These are phyloP conservation scores for Mycogona germanica DNA, from an alignment of 2,888 invertebrate genomes.

Conservation along the genomic window DNA sequence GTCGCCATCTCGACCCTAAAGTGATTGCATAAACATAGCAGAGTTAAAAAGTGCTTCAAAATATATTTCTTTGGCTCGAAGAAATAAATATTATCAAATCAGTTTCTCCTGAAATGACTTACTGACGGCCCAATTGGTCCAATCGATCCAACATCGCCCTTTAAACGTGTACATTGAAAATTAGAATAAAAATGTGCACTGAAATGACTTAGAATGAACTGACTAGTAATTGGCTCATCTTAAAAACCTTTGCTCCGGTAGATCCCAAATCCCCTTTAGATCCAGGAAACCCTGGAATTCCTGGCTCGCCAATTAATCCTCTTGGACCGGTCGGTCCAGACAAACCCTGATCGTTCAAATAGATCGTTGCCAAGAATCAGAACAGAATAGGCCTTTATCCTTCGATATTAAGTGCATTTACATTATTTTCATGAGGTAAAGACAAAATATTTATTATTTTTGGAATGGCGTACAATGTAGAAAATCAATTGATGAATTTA, in stretches of 20 bases:
- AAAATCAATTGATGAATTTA: no score
- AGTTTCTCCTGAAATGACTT: background rate
- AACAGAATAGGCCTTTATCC: no score
- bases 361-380: background rate
- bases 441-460: no score
- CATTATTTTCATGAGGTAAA: no score
- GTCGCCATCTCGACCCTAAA: slow-evolving; percentile 24
- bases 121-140: slow-evolving; percentile 15
- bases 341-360: slow-evolving; percentile 12
- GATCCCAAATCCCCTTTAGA: slow-evolving; percentile 19
- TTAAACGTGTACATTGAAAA: background rate
- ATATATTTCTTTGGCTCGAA: no score
- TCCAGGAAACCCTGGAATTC: slow-evolving; percentile 21
- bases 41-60: no score
- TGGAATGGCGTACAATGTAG: no score
- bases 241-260: slow-evolving; percentile 21
- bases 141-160: slow-evolving; percentile 10
- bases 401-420: no score
- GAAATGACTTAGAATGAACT: background rate
- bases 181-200: background rate
- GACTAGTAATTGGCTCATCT: background rate
- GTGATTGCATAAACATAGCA: no score
- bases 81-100: background rate
- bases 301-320: slow-evolving; percentile 23
- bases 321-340: slow-evolving; percentile 24